phyloP scores from a whole-genome alignment of 2,888 invertebrate species.

The Tenthredo livida region DNA sequence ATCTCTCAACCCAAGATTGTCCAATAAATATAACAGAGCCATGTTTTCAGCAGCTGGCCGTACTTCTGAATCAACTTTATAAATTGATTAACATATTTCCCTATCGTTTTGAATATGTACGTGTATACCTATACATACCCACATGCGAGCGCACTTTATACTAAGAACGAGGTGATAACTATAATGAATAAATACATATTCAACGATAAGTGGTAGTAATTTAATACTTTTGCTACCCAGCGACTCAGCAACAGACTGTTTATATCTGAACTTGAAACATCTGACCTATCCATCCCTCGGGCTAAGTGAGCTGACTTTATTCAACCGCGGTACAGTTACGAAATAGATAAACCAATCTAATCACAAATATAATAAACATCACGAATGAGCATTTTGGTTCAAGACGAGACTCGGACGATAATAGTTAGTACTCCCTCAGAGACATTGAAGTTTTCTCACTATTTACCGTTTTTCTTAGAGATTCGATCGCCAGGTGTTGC shows the following conservation, averaged over 20 bases:
- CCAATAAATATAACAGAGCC: neutral
- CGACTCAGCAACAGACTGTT: neutral
- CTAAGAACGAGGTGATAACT: neutral
- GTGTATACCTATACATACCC: too few relatives aligned
- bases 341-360: neutral
- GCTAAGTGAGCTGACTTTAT: neutral
- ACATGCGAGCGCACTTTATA: neutral
- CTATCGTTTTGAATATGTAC: neutral
- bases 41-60: neutral
- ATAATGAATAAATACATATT: slow-evolving; percentile 24
- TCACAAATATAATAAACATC: too few relatives aligned
- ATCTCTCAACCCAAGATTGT: neutral
- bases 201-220: neutral
- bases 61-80: neutral
- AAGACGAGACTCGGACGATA: too few relatives aligned
- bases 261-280: neutral
- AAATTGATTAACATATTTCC: neutral
- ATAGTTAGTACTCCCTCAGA: too few relatives aligned
- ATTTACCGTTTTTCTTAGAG: too few relatives aligned
- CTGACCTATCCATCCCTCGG: neutral
- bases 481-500: too few relatives aligned
- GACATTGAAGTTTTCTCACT: too few relatives aligned
- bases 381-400: too few relatives aligned
- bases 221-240: neutral
- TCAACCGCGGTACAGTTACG: neutral